Base-by-base conservation (phyloP, 1,140 invertebrate genomes). In the Procambarus clarkii region DNA sequence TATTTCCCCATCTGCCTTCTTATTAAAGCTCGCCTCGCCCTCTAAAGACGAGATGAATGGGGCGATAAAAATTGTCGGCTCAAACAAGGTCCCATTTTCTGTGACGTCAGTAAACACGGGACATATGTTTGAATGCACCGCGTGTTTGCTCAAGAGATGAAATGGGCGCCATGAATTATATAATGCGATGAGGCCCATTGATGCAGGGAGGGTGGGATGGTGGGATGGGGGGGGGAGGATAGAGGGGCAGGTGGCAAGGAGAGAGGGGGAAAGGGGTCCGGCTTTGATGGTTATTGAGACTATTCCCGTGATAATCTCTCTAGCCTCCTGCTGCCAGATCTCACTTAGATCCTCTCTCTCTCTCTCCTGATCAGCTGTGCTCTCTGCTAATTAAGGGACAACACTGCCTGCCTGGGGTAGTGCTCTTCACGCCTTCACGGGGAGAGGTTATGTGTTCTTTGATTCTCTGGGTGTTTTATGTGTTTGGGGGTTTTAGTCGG, bases 131-230 rank as follows among this genome's bases (percentile, higher is more conserved):
- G 89, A 91, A 91, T 79, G 82, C 89, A 78, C 74, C 50, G 46
- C 15, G 50, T 91, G 82, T 91, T 91, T 91, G 76, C 82, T 34
- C 58, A 85, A 86, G 74, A 86, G 89, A 91, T 91, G 89, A 91
- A 91, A 91, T 91, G 89, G 89, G 83, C 44, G 89, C 83, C 77
- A 91, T 91, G 89, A 91, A 91, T 91, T 91, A 91, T 91, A 50
- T 91, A 91, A 91, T 86, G 83, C 69, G 89, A 91, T 78, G 82
- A 91, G 76, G 82, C 88, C 88, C 88, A 85, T 85, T 91, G 71
- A 85, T 64, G 88, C 77, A 82, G 76, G 34, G 82, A 76, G 45
- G 89, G 48, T 3, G 69, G 60, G 44, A 24, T 48, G 86, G 44
- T 9, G 24, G 69, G 21, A 58, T 46, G 64, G n/a, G 24, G 60